Conservation (phyloP, 35 echinoderm and acorn worm species). For the Strongylocentrotus purpuratus region DNA sequence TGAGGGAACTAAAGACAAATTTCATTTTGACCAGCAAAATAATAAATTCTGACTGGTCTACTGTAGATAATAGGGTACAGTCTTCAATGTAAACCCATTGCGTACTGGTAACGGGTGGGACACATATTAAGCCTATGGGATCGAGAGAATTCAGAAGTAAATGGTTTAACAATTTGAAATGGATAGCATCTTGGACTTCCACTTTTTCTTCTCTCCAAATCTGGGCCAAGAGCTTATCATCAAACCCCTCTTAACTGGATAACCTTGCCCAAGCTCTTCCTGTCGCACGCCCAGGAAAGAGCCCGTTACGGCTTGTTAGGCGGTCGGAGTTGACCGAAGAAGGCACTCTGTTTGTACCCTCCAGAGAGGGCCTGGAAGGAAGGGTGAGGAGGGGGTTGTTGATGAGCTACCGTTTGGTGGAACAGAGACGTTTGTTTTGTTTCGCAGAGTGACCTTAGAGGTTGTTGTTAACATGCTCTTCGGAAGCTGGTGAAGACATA, state of each 20-base stretch:
- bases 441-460: background rate
- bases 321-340: background rate
- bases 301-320: background rate
- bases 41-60: too few species aligned
- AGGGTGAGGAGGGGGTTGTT: background rate
- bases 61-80: too few species aligned
- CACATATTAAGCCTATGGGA: too few species aligned
- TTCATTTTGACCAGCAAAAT: too few species aligned
- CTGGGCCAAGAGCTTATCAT: conserved; percentile 1
- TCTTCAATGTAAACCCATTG: too few species aligned
- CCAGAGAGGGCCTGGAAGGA: background rate
- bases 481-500: too few species aligned
- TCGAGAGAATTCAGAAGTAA: too few species aligned
- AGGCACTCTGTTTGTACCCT: background rate
- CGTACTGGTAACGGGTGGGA: too few species aligned
- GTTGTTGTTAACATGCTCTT: background rate
- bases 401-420: background rate
- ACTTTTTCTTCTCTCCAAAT: background rate
- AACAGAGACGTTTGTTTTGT: background rate
- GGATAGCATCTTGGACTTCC: background rate
- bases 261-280: background rate
- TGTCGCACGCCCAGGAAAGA: conserved; percentile 6
- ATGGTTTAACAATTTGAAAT: background rate
- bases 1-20: too few species aligned
- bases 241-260: background rate